Base-by-base conservation (phyloP, 2,797 vertebrate genomes). In the Hemibagrus guttatus region DNA sequence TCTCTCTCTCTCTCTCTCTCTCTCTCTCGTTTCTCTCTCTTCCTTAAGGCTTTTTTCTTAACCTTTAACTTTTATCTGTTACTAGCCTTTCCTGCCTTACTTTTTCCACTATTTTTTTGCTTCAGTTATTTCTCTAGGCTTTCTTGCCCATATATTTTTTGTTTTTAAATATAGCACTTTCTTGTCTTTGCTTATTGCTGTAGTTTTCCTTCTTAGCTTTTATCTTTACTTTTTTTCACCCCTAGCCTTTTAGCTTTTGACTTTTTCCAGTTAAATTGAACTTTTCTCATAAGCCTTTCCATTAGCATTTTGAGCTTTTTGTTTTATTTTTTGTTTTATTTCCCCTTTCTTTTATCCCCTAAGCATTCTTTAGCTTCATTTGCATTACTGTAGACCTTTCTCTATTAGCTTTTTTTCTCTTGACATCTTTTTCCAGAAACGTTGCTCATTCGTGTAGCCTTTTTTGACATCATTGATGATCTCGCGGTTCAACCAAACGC, bases 381-480 rank as follows among this genome's bases (percentile, higher is more conserved):
- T 49, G 9, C 46, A 49, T 49, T 49, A 49, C 46, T 6, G 8
- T 49, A 1, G 46, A 49, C 9, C 1, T 49, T 49, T 49, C 9
- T 46, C 49, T 46, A 46, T 0, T 21, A 31, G 9, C 9, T 13
- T 19, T 16, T 69, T 69, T 31, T 58, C 74, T 11, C 16, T 5
- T 1, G 9, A 31, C n/a, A 23, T 3, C 31, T 56, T 61, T 17
- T 3, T 63, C 35, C 39, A 81, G 23, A 42, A n/a, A 0, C 23
- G n/a, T 81, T 42, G 1, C 9, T 28, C 52, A 49, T 28, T 66
- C 8, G 0, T 9, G 28, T 81, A 39, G 12, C 12, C 56, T 12
- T 26, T 7, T 80, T 66, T 64, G 42, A 81, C 80, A 66, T 66
- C 59, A 46, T 21, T 1, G 35, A 81, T 81, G 79, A 81, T 26